Percentiles rank a stretch among this genome's conserved stretches.
Conservation (phyloP, 2,113 vertebrate genomes). For the Catagonus wagneri region DNA sequence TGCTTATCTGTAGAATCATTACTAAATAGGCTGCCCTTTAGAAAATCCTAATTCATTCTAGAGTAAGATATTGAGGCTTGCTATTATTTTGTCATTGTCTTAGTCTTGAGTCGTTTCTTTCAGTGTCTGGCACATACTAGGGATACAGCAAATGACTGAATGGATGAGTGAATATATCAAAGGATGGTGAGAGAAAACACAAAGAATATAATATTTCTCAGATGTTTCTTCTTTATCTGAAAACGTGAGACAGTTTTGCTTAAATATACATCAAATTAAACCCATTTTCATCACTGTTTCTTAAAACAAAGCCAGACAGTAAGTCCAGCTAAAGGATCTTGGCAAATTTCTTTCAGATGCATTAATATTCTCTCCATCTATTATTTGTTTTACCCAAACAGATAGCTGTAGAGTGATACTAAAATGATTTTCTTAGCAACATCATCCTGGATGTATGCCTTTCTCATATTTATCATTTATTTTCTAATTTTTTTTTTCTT, state of each 20-base stretch:
- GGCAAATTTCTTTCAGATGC: not conserved
- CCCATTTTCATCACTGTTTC: not conserved
- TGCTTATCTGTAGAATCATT: constrained; percentile 20
- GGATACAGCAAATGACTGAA: not conserved
- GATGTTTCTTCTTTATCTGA: not conserved
- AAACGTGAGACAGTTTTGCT: not conserved
- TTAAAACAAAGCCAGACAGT: not conserved
- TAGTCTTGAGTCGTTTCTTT: not conserved
- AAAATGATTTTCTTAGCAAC: not conserved
- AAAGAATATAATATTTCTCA: not conserved
- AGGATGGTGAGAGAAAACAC: not conserved
- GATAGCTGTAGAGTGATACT: not conserved
- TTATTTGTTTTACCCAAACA: not conserved
- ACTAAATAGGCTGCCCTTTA: not conserved
- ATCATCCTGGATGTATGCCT: not conserved
- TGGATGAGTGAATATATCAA: not conserved
- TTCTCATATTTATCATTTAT: not conserved
- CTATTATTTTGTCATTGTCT: not conserved
- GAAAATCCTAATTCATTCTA: constrained; percentile 1
- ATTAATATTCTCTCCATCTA: not conserved
- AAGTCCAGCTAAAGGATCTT: not conserved
- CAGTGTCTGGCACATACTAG: not conserved
- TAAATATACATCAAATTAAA: not conserved
- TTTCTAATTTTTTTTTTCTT: not conserved
- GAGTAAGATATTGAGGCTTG: not conserved